phyloP scores from a whole-genome alignment of 1,140 invertebrate genomes.

The Trichomalopsis sarcophagae region DNA sequence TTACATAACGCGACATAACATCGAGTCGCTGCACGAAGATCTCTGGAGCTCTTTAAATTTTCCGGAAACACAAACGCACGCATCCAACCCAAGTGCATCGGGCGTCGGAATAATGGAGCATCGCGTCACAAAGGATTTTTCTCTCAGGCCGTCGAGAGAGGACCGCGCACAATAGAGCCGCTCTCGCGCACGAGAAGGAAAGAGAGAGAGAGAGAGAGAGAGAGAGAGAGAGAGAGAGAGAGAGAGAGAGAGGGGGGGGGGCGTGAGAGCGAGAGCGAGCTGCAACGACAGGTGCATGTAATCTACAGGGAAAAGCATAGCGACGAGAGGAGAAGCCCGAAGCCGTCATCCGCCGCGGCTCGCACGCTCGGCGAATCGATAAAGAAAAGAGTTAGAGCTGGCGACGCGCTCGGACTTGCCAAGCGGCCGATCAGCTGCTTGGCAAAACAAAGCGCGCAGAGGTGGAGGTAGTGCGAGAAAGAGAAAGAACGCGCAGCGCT shows the following conservation, averaged over 20 bases:
- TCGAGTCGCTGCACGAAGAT: too few relatives aligned
- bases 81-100: not conserved
- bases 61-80: not conserved
- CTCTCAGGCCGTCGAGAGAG: not conserved
- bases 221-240: not conserved
- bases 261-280: not conserved
- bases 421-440: slow-evolving; percentile 67
- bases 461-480: not conserved
- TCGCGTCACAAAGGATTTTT: not conserved
- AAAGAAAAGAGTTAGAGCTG: slow-evolving; percentile 21
- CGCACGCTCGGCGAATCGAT: slow-evolving; percentile 18
- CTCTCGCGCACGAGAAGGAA: not conserved
- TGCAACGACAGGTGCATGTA: not conserved
- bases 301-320: not conserved
- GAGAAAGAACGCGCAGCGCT: slow-evolving; percentile 49
- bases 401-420: slow-evolving; percentile 51
- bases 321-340: not conserved
- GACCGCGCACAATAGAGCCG: not conserved
- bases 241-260: not conserved
- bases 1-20: not conserved
- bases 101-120: not conserved
- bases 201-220: not conserved
- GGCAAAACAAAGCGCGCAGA: slow-evolving; percentile 67
- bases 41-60: too few relatives aligned
- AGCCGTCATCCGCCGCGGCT: not conserved